Evolutionary conservation across 2,888 invertebrate genomes (phyloP).

Genomic region (Zele albiditarsus): DNA sequence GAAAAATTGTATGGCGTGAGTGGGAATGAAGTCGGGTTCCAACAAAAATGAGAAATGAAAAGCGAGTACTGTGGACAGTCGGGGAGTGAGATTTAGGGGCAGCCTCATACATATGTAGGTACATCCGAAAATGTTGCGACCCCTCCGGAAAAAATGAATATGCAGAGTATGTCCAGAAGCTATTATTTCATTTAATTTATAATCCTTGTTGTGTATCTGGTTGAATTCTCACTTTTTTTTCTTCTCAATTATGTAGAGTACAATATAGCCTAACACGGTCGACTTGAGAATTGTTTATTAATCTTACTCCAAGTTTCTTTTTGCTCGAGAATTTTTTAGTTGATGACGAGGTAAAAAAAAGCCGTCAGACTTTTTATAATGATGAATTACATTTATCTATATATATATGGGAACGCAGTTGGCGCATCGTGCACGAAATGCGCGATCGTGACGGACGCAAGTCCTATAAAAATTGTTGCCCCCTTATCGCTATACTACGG

Average conservation of each 20-base stretch:
- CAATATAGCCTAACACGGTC: not conserved
- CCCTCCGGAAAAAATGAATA: conserved; percentile 68
- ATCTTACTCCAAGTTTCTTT: too few relatives aligned
- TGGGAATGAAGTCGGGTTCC: not conserved
- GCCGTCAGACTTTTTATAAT: not conserved
- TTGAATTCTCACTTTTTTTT: conserved; percentile 17
- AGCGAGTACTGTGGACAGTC: conserved; percentile 48
- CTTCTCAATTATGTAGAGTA: not conserved
- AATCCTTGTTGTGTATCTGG: conserved; percentile 31
- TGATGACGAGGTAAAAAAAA: not conserved
- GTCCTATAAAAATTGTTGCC: conserved; percentile 61
- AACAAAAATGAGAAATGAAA: conserved; percentile 23
- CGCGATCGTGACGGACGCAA: conserved; percentile 24
- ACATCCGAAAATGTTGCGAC: conserved; percentile 46
- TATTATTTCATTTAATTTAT: conserved; percentile 52
- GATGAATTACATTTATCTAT: conserved; percentile 14
- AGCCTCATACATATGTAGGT: conserved; percentile 68
- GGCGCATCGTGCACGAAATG: not conserved
- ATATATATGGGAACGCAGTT: not conserved
- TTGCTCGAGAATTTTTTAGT: not conserved
- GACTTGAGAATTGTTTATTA: too few relatives aligned
- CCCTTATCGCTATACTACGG: conserved; percentile 59
- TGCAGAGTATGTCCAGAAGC: conserved; percentile 59
- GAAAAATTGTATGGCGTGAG: not conserved
- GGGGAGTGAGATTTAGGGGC: conserved; percentile 56